phyloP scores from a whole-genome alignment of 1,140 invertebrate species.

The Aphaenogaster ashmeadi region DNA sequence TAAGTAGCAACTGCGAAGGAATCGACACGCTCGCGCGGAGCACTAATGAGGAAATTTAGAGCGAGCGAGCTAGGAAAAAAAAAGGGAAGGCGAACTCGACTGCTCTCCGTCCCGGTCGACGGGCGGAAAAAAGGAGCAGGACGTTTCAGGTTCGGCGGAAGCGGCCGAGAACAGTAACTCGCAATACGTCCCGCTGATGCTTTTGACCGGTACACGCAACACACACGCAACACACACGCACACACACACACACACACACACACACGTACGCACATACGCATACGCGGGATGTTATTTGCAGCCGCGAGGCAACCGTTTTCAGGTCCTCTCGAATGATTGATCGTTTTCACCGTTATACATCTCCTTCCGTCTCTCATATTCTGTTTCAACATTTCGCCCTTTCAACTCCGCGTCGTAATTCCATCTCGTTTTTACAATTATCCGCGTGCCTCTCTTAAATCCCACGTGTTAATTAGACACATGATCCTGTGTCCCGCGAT shows the following conservation, averaged over 20 bases:
- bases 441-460: neutral
- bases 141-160: slow-evolving; percentile 23
- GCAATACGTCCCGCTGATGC: slow-evolving; percentile 56
- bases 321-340: slow-evolving; percentile 82
- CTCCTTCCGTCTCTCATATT: slow-evolving; percentile 49
- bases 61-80: neutral
- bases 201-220: slow-evolving; percentile 46
- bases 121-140: slow-evolving; percentile 11
- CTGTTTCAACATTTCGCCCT: slow-evolving; percentile 40
- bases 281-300: slow-evolving; percentile 78
- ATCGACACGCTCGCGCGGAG: slow-evolving; percentile 2
- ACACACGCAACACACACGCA: neutral
- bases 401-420: slow-evolving; percentile 4
- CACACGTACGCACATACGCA: neutral
- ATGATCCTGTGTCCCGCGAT: neutral
- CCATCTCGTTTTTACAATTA: slow-evolving; percentile 2
- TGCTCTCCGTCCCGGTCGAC: neutral
- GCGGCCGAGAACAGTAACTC: slow-evolving; percentile 21
- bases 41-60: slow-evolving; percentile 42
- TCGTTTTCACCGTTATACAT: slow-evolving; percentile 75
- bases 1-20: slow-evolving; percentile 14
- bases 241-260: neutral
- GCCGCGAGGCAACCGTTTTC: slow-evolving; percentile 68
- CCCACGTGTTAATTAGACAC: slow-evolving; percentile 10
- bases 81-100: neutral